A percentile compares a stretch with the other conserved stretches of the same genome.
Conservation (phyloP, 2,113 vertebrate genomes). For the Platysteira castanea region DNA sequence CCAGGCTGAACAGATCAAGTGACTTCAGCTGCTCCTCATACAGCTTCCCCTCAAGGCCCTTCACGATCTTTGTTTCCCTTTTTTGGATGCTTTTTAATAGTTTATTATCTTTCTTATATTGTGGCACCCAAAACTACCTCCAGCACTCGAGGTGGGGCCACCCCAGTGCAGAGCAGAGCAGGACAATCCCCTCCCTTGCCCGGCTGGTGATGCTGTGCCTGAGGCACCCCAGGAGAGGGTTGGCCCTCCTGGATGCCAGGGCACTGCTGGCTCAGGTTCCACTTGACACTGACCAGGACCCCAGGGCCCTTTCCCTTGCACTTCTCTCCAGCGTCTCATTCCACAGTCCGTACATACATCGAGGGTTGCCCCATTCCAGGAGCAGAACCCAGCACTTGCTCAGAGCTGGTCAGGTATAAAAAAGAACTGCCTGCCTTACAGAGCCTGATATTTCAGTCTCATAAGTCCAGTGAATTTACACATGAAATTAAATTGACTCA, state of each 20-base stretch:
- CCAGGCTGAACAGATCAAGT: not conserved
- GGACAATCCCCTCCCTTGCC: not conserved
- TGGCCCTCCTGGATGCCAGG: not conserved
- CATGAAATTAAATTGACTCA: not conserved
- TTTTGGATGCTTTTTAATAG: not conserved
- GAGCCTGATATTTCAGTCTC: not conserved
- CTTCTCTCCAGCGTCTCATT: not conserved
- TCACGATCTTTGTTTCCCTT: not conserved
- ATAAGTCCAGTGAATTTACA: not conserved
- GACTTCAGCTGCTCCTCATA: not conserved
- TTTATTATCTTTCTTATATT: not conserved
- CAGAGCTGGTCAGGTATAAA: not conserved
- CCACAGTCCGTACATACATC: fast-evolving
- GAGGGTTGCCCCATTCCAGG: not conserved
- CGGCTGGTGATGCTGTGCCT: fast-evolving
- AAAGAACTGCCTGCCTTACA: not conserved
- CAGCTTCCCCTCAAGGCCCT: not conserved
- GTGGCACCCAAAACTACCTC: not conserved
- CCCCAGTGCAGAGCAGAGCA: fast-evolving
- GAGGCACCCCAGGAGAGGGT: too few species aligned
- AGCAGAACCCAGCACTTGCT: not conserved
- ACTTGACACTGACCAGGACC: not conserved
- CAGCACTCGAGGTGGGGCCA: not conserved
- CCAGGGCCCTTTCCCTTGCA: not conserved
- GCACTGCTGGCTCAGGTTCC: not conserved